Percentiles rank a stretch among this genome's conserved stretches.
Conservation (phyloP, 2,797 vertebrate species). For the Coranthus polyacanthus region DNA sequence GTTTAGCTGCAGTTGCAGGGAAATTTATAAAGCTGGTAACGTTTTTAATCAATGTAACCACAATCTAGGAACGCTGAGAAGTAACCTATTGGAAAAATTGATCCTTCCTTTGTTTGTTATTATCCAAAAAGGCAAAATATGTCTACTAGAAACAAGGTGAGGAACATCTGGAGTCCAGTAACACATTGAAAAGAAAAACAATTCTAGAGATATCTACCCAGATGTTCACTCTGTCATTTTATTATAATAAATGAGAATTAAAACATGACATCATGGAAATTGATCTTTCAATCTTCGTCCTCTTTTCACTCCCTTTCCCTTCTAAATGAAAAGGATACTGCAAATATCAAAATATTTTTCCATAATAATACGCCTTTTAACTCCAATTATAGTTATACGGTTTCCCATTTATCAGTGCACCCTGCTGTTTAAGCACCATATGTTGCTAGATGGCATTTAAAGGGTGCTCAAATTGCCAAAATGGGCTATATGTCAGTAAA, state of each 20-base stretch:
- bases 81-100: conserved; percentile 41
- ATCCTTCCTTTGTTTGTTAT: conserved; percentile 32
- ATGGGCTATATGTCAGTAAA: conserved; percentile 52
- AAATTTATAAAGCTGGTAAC: conserved; percentile 11
- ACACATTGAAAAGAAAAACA: conserved; percentile 11
- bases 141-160: conserved; percentile 16
- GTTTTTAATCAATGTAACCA: conserved; percentile 10
- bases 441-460: conserved; percentile 17
- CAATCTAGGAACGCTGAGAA: conserved; percentile 28
- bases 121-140: conserved; percentile 26
- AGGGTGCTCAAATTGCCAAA: conserved; percentile 22
- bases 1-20: conserved; percentile 11
- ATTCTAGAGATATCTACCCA: conserved; percentile 11
- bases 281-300: neutral
- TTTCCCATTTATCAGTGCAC: neutral
- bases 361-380: conserved; percentile 6
- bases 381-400: neutral
- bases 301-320: conserved; percentile 17
- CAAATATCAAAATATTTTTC: conserved; percentile 11
- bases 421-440: neutral
- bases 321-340: conserved; percentile 3
- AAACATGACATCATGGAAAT: conserved; percentile 44
- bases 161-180: conserved; percentile 39
- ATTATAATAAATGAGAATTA: conserved; percentile 20
- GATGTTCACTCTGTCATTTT: neutral